A percentile compares a stretch with the other conserved stretches of the same genome.
Conservation (phyloP, 2,797 vertebrate genomes). For the Tauraco hartlaubi region DNA sequence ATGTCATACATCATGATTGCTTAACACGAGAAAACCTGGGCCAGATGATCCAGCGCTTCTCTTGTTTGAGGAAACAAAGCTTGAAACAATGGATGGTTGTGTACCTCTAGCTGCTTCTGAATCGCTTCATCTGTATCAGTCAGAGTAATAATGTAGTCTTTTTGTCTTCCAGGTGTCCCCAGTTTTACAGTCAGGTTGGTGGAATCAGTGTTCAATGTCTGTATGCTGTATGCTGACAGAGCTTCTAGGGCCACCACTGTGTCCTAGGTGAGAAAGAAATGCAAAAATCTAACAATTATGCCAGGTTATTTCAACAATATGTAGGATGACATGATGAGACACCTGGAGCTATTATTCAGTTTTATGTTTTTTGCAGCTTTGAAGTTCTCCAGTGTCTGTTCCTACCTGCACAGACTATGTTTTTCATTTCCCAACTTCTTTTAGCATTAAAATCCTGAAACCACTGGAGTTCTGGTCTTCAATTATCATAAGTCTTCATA, state of each 20-base stretch:
- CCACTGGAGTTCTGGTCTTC: background rate
- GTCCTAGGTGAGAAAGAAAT: conserved; percentile 65
- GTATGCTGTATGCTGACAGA: conserved; percentile 70
- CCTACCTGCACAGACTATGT: background rate
- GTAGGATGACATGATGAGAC: background rate
- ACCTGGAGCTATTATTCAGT: background rate
- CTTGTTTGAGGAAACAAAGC: background rate
- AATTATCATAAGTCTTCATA: background rate
- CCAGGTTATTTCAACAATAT: background rate
- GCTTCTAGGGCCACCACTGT: conserved; percentile 81
- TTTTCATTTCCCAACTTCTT: background rate
- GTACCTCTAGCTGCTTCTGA: conserved; percentile 63
- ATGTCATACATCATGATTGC: background rate
- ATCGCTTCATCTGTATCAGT: conserved; percentile 31
- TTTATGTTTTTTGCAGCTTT: background rate
- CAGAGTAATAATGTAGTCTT: conserved; percentile 24
- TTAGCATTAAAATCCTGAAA: background rate
- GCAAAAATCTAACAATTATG: background rate
- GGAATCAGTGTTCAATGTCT: background rate
- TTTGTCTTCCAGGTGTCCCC: conserved; percentile 14
- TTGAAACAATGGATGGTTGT: background rate
- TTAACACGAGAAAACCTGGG: background rate
- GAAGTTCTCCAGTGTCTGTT: background rate
- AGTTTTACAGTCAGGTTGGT: conserved; percentile 65
- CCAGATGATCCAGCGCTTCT: background rate